A percentile compares a stretch with the other conserved stretches of the same genome.
Conservation (phyloP, 2,797 vertebrate genomes). For the Protonibea diacanthus region DNA sequence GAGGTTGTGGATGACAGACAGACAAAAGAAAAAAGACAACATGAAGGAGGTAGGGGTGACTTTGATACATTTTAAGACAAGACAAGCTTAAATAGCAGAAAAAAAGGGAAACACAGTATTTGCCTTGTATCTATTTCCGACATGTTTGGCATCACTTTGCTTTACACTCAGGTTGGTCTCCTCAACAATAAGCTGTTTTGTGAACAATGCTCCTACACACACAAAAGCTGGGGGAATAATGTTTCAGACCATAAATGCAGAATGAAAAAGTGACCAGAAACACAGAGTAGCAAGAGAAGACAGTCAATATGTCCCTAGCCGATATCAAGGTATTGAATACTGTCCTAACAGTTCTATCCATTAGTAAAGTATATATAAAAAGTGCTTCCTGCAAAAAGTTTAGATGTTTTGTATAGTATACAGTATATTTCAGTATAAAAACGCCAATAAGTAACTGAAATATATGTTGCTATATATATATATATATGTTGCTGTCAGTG, state of each 20-base stretch:
- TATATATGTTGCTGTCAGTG: too few species aligned
- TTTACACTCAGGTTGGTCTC: slow-evolving; percentile 2
- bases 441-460: too few species aligned
- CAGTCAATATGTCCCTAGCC: background rate
- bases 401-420: background rate
- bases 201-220: background rate
- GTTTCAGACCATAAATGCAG: background rate
- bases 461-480: background rate
- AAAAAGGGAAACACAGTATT: slow-evolving; percentile 22
- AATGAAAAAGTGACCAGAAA: background rate
- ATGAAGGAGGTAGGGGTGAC: slow-evolving; percentile 4
- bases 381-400: background rate
- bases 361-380: background rate
- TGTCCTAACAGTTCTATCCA: background rate
- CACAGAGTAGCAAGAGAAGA: background rate
- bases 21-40: slow-evolving; percentile 40
- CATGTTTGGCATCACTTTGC: slow-evolving; percentile 12
- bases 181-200: background rate
- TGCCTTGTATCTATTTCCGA: slow-evolving; percentile 13
- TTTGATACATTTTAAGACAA: slow-evolving; percentile 43
- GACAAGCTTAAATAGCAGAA: slow-evolving; percentile 17
- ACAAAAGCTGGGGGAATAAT: background rate
- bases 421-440: background rate
- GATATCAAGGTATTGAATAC: background rate
- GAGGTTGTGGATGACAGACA: slow-evolving; percentile 57